phyloP scores from a whole-genome alignment of 1,140 invertebrate species.

The Ericerus pela region DNA sequence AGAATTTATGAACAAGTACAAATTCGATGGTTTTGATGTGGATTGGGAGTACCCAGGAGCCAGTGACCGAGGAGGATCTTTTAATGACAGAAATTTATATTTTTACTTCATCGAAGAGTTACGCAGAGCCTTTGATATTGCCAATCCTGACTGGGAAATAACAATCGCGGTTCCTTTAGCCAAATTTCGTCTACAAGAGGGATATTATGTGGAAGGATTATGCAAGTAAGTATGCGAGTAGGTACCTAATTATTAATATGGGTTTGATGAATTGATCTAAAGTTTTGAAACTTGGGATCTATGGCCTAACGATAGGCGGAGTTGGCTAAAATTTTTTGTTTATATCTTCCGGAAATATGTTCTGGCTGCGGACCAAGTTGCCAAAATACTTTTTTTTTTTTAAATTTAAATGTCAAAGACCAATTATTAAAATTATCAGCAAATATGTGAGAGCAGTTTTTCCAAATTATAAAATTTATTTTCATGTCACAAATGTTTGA shows the following conservation, averaged over 20 bases:
- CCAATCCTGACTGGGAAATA: slow-evolving; percentile 62
- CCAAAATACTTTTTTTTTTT: too few species aligned
- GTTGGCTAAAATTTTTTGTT: neutral
- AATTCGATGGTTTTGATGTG: slow-evolving; percentile 67
- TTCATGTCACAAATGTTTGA: too few species aligned
- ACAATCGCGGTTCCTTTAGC: slow-evolving; percentile 75
- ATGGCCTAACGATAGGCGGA: too few species aligned
- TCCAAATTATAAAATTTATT: too few species aligned
- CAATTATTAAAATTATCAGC: too few species aligned
- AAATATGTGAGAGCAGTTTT: too few species aligned
- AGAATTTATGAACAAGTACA: slow-evolving; percentile 58
- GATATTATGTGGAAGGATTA: slow-evolving; percentile 73
- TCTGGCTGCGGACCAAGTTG: too few species aligned
- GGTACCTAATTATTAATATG: too few species aligned
- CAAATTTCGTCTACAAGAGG: slow-evolving; percentile 67
- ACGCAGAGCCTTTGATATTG: slow-evolving; percentile 55
- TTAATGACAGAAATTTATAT: slow-evolving; percentile 66
- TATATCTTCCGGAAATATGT: neutral
- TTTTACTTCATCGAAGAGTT: slow-evolving; percentile 70
- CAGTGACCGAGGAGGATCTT: slow-evolving; percentile 64
- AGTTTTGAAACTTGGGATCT: too few species aligned
- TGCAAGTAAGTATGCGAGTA: slow-evolving; percentile 72
- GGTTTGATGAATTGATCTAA: too few species aligned
- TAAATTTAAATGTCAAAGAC: too few species aligned
- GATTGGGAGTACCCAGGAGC: slow-evolving; percentile 81